A percentile compares a stretch with the other conserved stretches of the same genome.
These are phyloP conservation scores for Cotesia chilonis DNA, from an alignment of 1,140 invertebrate genomes.

Conservation along the genomic window DNA sequence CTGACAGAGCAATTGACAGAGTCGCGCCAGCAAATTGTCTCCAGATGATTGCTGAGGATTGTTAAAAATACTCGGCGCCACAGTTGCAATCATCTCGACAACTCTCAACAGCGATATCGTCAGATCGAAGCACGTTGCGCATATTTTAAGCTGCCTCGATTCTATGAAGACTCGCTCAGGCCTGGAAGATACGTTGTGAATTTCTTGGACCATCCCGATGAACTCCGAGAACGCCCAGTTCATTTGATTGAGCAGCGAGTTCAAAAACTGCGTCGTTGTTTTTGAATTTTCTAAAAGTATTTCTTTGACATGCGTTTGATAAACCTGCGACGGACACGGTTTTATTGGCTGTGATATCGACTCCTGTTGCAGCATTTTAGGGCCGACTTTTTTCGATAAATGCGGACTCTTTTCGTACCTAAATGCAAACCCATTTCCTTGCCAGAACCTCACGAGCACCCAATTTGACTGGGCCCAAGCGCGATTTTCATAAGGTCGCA, in stretches of 20 bases:
- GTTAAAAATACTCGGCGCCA: conserved; percentile 72
- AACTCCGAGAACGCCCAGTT: conserved; percentile 93
- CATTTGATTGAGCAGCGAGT: conserved; percentile 82
- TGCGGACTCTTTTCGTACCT: conserved; percentile 75
- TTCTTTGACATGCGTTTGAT: conserved; percentile 68
- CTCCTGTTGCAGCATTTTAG: conserved; percentile 62
- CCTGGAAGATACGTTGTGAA: conserved; percentile 67
- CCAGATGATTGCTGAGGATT: conserved; percentile 69
- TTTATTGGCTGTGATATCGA: conserved; percentile 64
- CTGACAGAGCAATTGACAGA: conserved; percentile 78
- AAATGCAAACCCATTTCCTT: conserved; percentile 84
- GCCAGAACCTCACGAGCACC: conserved; percentile 85
- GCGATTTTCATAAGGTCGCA: conserved; percentile 82
- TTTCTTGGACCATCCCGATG: conserved; percentile 86
- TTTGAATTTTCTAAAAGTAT: conserved; percentile 62
- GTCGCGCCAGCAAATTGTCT: conserved; percentile 72
- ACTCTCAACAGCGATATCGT: conserved; percentile 77
- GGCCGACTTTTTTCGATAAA: conserved; percentile 64
- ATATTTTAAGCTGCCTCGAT: conserved; percentile 82
- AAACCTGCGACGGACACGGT: conserved; percentile 71
- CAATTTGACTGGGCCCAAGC: conserved; percentile 90
- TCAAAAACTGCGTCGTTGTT: conserved; percentile 73
- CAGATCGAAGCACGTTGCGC: conserved; percentile 83
- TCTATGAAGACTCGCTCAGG: conserved; percentile 77
- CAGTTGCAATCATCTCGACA: conserved; percentile 79